Conservation (phyloP, 2,113 vertebrate genomes). For the Etheostoma spectabile region DNA sequence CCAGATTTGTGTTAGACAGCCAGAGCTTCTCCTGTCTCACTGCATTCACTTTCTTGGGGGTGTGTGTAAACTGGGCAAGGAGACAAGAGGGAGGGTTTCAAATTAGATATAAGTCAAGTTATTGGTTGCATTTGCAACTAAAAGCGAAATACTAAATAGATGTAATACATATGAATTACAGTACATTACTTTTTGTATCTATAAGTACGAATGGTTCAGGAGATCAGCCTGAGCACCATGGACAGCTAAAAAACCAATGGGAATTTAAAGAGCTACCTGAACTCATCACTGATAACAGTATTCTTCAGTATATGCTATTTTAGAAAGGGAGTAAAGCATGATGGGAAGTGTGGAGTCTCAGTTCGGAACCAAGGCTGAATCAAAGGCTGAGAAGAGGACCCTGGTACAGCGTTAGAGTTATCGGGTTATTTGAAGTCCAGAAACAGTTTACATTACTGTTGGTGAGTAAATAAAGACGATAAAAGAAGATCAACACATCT, state of each 20-base stretch:
- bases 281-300: conserved; percentile 16
- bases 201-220: too few species aligned
- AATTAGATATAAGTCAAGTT: too few species aligned
- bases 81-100: too few species aligned
- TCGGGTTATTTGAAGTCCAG: conserved; percentile 28
- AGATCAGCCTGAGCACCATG: conserved; percentile 3
- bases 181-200: too few species aligned
- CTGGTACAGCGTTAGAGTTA: background rate
- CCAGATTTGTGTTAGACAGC: too few species aligned
- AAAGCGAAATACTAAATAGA: too few species aligned
- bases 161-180: too few species aligned
- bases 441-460: conserved; percentile 30
- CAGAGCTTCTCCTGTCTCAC: too few species aligned
- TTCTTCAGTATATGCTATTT: conserved; percentile 1
- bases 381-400: conserved; percentile 20
- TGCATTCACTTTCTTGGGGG: too few species aligned
- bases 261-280: conserved; percentile 1
- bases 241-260: background rate
- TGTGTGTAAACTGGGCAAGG: too few species aligned
- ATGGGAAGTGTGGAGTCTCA: conserved; percentile 32
- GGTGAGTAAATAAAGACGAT: conserved; percentile 18
- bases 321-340: conserved; percentile 1
- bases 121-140: too few species aligned
- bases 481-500: conserved; percentile 28
- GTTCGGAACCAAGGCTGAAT: conserved; percentile 11